Evolutionary conservation across 64 coral and sea anemone genomes (phyloP), one percentile per base, ranked within the genome.

Genomic region (Stichodactyla mertensii): DNA sequence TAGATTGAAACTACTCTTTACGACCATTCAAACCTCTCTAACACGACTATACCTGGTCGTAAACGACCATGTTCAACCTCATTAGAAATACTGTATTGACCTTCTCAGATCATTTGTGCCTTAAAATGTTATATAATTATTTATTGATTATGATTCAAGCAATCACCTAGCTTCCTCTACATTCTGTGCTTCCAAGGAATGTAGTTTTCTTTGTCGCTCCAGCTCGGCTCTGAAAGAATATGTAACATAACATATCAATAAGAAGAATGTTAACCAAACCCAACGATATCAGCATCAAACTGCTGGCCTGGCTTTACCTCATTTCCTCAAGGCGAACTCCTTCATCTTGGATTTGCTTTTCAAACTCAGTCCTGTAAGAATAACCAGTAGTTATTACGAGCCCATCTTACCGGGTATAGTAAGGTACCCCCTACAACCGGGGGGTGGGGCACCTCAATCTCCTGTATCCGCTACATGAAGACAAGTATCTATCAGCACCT

Each of bases 241-340:
- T 10, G 16, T 66, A n/a, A 8, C 19, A n/a, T 31, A 28, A 62
- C 18, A 66, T 66, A n/a, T 22, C 19, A n/a, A n/a, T 66, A 7
- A 66, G 57, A 16, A 6, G 5, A n/a, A 66, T 66, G 62, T 8
- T 0, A 22, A 66, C 19, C 6, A 64, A 64, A 64, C 62, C 8
- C 62, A 0, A n/a, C 6, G 3, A 66, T 23, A 18, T n/a, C 62
- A 66, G 22, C 61, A 64, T 18, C 14, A 22, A 8, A 24, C 6
- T 78, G 7, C 74, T 79, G 77, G 31, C 77, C 77, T 45, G 36
- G 36, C 36, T 45, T 53, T 83, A 98, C 96, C 96, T 92, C 71
- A 92, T 98, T 90, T 98, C 93, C 79, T 98, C 93, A 10, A 98
- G 93, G 82, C 90, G 93, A 60, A 87, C 86, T 57, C 92, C 94